These are phyloP conservation scores for Hippoglossus stenolepis DNA, from an alignment of 2,113 vertebrate species.

Conservation along the genomic window DNA sequence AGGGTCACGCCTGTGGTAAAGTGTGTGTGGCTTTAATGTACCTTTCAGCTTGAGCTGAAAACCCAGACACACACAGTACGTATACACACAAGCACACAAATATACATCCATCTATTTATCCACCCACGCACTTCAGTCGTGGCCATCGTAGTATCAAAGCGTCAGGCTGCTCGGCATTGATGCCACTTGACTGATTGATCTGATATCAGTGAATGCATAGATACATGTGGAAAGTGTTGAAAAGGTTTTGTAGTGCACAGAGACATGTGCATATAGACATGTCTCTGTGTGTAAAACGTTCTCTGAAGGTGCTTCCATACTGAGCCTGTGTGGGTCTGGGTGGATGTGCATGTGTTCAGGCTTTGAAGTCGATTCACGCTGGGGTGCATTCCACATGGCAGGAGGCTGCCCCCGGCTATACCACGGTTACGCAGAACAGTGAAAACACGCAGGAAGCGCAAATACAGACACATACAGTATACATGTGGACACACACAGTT, in stretches of 20 bases:
- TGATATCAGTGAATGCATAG: not conserved
- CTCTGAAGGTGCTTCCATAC: not conserved
- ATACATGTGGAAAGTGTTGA: not conserved
- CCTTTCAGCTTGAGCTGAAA: slow-evolving; percentile 35
- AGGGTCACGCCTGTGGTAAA: slow-evolving; percentile 8
- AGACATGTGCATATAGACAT: not conserved
- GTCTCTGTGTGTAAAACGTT: not conserved
- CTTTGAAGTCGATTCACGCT: slow-evolving; percentile 56
- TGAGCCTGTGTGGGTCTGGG: not conserved
- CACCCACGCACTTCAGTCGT: slow-evolving; percentile 24
- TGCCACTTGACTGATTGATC: not conserved
- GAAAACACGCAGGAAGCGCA: slow-evolving; percentile 24
- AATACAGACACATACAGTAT: slow-evolving; percentile 14
- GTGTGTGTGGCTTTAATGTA: slow-evolving; percentile 27
- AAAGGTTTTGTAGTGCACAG: not conserved
- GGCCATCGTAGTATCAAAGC: slow-evolving; percentile 33
- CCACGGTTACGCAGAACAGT: slow-evolving; percentile 6
- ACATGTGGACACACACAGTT: slow-evolving; percentile 52
- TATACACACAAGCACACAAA: slow-evolving; percentile 1
- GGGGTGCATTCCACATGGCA: slow-evolving; percentile 40
- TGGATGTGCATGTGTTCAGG: slow-evolving; percentile 8
- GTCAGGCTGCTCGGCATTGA: not conserved
- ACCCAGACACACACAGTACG: not conserved
- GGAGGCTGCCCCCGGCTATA: slow-evolving; percentile 48
- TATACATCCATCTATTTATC: slow-evolving; percentile 29